Evolutionary conservation across 2,113 vertebrate genomes (phyloP), one percentile per base, ranked within the genome.

Genomic region (Mionectes macconnelli): DNA sequence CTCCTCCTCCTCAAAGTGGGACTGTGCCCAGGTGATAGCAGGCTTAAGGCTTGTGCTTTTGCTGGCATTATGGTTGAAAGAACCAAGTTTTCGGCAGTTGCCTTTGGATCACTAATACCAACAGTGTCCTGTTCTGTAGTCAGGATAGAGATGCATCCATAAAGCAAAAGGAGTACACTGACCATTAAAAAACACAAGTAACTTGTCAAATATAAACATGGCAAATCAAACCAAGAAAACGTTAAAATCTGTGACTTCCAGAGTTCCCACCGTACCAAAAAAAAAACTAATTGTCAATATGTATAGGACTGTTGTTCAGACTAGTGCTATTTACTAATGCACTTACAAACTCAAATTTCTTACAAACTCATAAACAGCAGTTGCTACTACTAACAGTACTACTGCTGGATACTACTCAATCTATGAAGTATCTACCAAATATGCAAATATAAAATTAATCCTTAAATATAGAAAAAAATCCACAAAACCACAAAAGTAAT

Each of bases 321-420:
- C 24, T 78, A 31, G 22, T 57, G 31, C 10, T 68, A 33, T 30
- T 91, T 66, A 73, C 66, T 91, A 89, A 69, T 84, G 75, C 69
- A 81, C 67, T 93, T 49, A 25, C 24, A 25, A 49, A 24, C 23
- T 49, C 69, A 68, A 35, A 82, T 88, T 95, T 97, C 91, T 94
- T 86, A 92, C 40, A 10, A 77, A 94, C 40, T 45, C 85, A 94
- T 5, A 77, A 57, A 87, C n/a, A 94, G 81, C 68, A 90, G 80
- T 56, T 27, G 55, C 85, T 66, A 70, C 59, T 69, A 77, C n/a
- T 63, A 52, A 12, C 35, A 64, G 28, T 31, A 55, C 8, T 35
- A 24, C 31, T 24, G 14, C 63, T 64, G 37, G 82, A 77, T 92
- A 22, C 17, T 28, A 22, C 83, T 62, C 50, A 44, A 82, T 79